These are phyloP conservation scores for Lycia hirtaria DNA, from an alignment of 2,888 invertebrate species.

Conservation along the genomic window DNA sequence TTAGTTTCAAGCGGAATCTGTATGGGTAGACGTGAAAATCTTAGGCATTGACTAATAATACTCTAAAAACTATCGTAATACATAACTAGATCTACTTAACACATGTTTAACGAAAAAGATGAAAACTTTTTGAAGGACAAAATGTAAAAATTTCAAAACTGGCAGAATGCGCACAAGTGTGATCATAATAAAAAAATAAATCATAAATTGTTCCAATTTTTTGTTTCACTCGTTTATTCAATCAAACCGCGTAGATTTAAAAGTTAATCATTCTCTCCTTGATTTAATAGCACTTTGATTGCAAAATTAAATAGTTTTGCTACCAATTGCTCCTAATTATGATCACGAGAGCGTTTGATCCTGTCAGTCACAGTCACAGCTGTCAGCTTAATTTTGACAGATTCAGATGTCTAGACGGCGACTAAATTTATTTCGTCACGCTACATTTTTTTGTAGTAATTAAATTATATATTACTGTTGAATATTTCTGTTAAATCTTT, in stretches of 20 bases:
- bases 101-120: too few species aligned
- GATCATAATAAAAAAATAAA: not conserved
- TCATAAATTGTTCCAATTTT: not conserved
- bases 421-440: slow-evolving; percentile 26
- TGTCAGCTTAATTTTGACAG: slow-evolving; percentile 32
- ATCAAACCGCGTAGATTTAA: slow-evolving; percentile 2
- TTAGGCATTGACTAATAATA: too few species aligned
- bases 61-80: too few species aligned
- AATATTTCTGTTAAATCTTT: not conserved
- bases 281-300: slow-evolving; percentile 13
- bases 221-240: not conserved
- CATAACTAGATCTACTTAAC: too few species aligned
- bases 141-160: too few species aligned
- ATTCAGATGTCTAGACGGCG: slow-evolving; percentile 30
- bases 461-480: not conserved
- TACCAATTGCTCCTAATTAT: slow-evolving; percentile 29
- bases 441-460: slow-evolving; percentile 11
- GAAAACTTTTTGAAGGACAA: too few species aligned
- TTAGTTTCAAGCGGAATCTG: too few species aligned
- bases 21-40: too few species aligned
- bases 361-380: slow-evolving; percentile 26
- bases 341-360: slow-evolving; percentile 21
- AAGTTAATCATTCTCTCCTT: slow-evolving; percentile 23
- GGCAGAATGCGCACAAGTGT: too few species aligned
- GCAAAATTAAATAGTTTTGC: slow-evolving; percentile 26